A percentile compares a stretch with the other conserved stretches of the same genome.
Evolutionary conservation across 2,888 invertebrate genomes (phyloP).

Genomic region (Latheticus oryzae): DNA sequence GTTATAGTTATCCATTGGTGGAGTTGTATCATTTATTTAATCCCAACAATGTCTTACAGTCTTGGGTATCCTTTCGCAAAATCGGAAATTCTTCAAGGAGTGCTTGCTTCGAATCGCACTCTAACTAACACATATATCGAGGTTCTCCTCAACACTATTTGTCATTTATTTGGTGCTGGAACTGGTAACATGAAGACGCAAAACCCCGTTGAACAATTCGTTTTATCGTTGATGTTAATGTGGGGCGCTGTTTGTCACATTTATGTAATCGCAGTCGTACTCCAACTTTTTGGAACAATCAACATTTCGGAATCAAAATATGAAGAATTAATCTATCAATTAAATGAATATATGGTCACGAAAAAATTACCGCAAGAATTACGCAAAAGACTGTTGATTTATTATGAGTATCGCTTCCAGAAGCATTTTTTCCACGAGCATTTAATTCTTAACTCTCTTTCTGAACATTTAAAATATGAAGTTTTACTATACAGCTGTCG

Average conservation of each 20-base stretch:
- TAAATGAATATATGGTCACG: constrained; percentile 68
- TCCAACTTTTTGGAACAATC: constrained; percentile 53
- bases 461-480: constrained; percentile 63
- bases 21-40: constrained; percentile 42
- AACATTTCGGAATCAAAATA: constrained; percentile 62
- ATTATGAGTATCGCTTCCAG: constrained; percentile 69
- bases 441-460: constrained; percentile 53
- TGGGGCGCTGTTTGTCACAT: constrained; percentile 54
- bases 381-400: constrained; percentile 65
- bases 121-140: constrained; percentile 32
- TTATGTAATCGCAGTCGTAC: constrained; percentile 49
- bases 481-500: constrained; percentile 66
- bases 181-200: constrained; percentile 43
- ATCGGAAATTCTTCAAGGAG: constrained; percentile 4
- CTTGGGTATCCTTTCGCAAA: constrained; percentile 1
- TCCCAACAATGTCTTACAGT: constrained; percentile 39
- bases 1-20: constrained; percentile 46
- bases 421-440: constrained; percentile 69
- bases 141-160: constrained; percentile 48
- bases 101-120: constrained; percentile 41
- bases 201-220: constrained; percentile 45
- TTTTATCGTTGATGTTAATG: constrained; percentile 47
- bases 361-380: constrained; percentile 67
- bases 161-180: constrained; percentile 55
- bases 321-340: constrained; percentile 66